Base-by-base conservation (phyloP, 2,888 invertebrate genomes). In the Leptopilina drosophilae region DNA sequence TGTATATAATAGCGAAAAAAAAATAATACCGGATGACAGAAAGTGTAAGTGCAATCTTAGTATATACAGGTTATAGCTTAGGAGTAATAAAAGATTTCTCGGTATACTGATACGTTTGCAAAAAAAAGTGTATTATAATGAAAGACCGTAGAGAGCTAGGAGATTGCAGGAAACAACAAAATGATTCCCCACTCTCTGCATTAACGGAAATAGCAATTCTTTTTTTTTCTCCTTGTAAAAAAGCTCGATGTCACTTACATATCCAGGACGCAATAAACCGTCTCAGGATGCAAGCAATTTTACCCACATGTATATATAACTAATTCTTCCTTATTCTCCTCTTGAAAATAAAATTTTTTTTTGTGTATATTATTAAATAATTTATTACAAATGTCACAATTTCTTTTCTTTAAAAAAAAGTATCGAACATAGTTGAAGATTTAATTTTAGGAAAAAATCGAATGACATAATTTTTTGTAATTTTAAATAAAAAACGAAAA, bases 11-110 rank as follows among this genome's bases (percentile, higher is more conserved):
- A 49, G 79, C 78, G 73, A 76, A 33, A 56, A 75, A 75, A 33
- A 42, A 42, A 42, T 42, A 7, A 42, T 42, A 26, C 73, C n/a
- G 69, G 65, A 73, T 77, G 64, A 78, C 80, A 59, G 77, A 82
- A 81, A 79, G 75, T 84, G 79, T 80, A 86, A 87, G 86, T 87
- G 87, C 87, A 86, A 86, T 87, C 84, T 80, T 77, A 77, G 78
- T 33, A 33, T 20, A 20, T 78, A 77, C 79, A 80, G 76, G 53
- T 33, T 33, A 33, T 78, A 12, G 64, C n/a, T 53, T 78, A 46
- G 33, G 40, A 12, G 14, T 49, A 64, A 49, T 14, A 33, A 66
- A 77, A 77, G 64, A 64, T 46, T 5, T 56, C n/a, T n/a, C 33
- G 33, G 11, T 14, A 73, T 73, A 33, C 33, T 33, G 73, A 56